These are phyloP conservation scores for Epicauta chinensis DNA, from an alignment of 1,140 invertebrate genomes.

Conservation along the genomic window DNA sequence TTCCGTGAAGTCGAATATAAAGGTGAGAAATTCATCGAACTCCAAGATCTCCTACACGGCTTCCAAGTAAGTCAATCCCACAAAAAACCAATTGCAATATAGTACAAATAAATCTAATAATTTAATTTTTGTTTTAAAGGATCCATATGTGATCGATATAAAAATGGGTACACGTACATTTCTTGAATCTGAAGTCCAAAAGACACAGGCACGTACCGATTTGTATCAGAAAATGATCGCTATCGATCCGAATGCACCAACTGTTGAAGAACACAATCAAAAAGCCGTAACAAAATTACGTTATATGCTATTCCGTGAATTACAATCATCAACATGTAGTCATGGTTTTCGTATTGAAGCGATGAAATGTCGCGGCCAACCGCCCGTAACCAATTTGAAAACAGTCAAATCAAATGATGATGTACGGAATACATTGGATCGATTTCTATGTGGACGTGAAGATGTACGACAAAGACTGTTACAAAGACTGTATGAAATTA, in stretches of 20 bases:
- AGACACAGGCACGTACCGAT: conserved; percentile 67
- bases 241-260: conserved; percentile 81
- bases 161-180: conserved; percentile 92
- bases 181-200: conserved; percentile 88
- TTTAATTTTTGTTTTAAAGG: conserved; percentile 40
- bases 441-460: conserved; percentile 66
- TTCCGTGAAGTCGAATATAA: conserved; percentile 81
- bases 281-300: conserved; percentile 85
- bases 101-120: not conserved
- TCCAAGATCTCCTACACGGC: conserved; percentile 80
- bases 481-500: conserved; percentile 68
- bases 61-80: conserved; percentile 51
- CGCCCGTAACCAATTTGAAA: conserved; percentile 70
- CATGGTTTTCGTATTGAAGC: conserved; percentile 96
- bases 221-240: conserved; percentile 92
- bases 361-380: conserved; percentile 72
- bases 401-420: conserved; percentile 70
- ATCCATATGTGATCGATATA: conserved; percentile 87
- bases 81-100: no score
- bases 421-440: conserved; percentile 69
- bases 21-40: conserved; percentile 82
- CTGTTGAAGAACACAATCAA: conserved; percentile 66
- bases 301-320: conserved; percentile 93
- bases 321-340: conserved; percentile 85
- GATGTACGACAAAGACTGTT: conserved; percentile 64